phyloP scores from a whole-genome alignment of 2,888 invertebrate genomes.

The Chaitophorus viminalis region DNA sequence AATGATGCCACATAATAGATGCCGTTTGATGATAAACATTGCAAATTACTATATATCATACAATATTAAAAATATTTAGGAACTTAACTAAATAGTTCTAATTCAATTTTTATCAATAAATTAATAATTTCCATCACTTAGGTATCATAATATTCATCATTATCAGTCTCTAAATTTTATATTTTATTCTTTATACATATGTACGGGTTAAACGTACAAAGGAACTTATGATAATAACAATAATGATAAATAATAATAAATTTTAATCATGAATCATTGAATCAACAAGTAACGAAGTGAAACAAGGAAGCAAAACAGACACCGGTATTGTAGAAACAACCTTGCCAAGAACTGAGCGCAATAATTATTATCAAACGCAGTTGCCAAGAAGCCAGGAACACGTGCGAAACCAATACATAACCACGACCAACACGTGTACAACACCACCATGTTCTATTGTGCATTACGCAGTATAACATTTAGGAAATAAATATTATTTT shows the following conservation, averaged over 20 bases:
- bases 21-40: no score
- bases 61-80: no score
- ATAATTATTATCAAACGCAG: constrained; percentile 35
- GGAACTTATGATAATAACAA: background rate
- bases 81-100: no score
- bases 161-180: background rate
- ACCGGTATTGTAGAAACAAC: constrained; percentile 43
- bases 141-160: no score
- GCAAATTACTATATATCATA: no score
- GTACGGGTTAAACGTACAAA: no score
- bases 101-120: no score
- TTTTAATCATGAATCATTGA: constrained; percentile 51
- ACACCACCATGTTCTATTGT: background rate
- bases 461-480: background rate
- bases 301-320: constrained; percentile 51
- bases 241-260: constrained; percentile 29
- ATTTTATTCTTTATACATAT: constrained; percentile 1
- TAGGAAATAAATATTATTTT: constrained; percentile 13
- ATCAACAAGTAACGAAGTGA: constrained; percentile 25
- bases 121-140: background rate
- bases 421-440: background rate
- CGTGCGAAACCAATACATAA: constrained; percentile 34
- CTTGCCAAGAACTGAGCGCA: constrained; percentile 47
- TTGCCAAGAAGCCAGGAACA: constrained; percentile 51
- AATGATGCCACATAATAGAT: no score